phyloP scores from a whole-genome alignment of 2,797 vertebrate genomes.

The Gymnoscopelus braueri region DNA sequence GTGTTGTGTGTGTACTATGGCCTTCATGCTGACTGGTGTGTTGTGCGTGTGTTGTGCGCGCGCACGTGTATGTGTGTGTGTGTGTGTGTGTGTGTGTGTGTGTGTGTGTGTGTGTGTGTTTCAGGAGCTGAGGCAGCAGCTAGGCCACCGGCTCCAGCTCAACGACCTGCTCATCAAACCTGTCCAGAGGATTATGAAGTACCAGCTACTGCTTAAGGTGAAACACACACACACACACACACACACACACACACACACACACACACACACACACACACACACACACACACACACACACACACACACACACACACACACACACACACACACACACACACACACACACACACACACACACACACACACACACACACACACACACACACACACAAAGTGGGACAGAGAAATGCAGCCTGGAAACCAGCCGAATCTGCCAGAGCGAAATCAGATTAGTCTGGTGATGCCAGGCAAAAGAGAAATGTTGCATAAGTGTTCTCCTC shows the following conservation, averaged over 20 bases:
- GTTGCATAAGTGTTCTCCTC: too few relatives aligned
- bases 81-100: slow-evolving; percentile 36
- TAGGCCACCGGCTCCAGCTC: slow-evolving; percentile 96
- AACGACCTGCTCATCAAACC: slow-evolving; percentile 98
- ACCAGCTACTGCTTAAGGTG: slow-evolving; percentile 98
- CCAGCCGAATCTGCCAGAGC: slow-evolving; percentile 24
- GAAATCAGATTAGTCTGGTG: too few relatives aligned
- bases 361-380: not conserved
- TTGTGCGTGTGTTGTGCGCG: slow-evolving; percentile 31
- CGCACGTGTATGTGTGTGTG: slow-evolving; percentile 8
- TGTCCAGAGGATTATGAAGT: slow-evolving; percentile 99
- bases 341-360: slow-evolving; percentile 2
- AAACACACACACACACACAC: slow-evolving; percentile 36
- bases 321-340: slow-evolving; percentile 13
- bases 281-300: slow-evolving; percentile 1
- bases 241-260: slow-evolving; percentile 11
- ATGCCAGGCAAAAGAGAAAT: too few relatives aligned
- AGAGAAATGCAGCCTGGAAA: slow-evolving; percentile 38
- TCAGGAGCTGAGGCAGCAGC: slow-evolving; percentile 94
- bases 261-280: slow-evolving; percentile 3
- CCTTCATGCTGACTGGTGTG: slow-evolving; percentile 44
- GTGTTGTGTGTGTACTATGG: not conserved
- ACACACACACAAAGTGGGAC: slow-evolving; percentile 10
- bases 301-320: slow-evolving; percentile 16
- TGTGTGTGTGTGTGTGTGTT: slow-evolving; percentile 21